These are phyloP conservation scores for Volucella bombylans DNA, from an alignment of 2,888 invertebrate genomes.

Conservation along the genomic window DNA sequence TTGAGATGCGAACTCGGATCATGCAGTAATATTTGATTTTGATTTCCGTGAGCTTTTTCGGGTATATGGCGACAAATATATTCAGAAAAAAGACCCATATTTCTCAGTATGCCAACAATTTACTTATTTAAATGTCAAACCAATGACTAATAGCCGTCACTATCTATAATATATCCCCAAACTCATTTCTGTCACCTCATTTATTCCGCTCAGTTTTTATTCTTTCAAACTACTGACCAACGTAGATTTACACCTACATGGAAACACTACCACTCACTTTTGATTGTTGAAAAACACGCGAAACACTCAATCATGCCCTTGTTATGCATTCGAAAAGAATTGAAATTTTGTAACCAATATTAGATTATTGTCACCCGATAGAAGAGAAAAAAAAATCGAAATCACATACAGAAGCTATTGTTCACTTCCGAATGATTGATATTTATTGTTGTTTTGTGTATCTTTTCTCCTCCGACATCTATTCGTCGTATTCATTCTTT, in stretches of 20 bases:
- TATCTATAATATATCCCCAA: too few species aligned
- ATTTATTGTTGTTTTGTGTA: neutral
- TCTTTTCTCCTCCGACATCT: conserved; percentile 15
- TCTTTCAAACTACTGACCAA: conserved; percentile 37
- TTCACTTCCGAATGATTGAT: conserved; percentile 60
- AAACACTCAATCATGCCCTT: conserved; percentile 66
- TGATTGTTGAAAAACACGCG: conserved; percentile 48
- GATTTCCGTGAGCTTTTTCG: too few species aligned
- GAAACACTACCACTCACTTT: conserved; percentile 48
- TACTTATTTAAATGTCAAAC: too few species aligned
- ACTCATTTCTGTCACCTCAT: conserved; percentile 12
- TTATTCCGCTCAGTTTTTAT: neutral
- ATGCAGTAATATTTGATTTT: too few species aligned
- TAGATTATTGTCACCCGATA: conserved; percentile 58
- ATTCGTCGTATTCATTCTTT: conserved; percentile 32
- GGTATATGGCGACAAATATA: too few species aligned
- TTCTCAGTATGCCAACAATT: too few species aligned
- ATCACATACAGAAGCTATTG: conserved; percentile 66
- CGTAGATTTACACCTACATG: conserved; percentile 48
- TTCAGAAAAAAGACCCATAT: too few species aligned
- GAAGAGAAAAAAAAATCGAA: conserved; percentile 27
- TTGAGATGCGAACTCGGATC: too few species aligned
- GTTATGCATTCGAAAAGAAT: conserved; percentile 50
- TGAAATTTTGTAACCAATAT: conserved; percentile 52
- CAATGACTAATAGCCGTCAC: too few species aligned